Conservation (phyloP, 2,113 vertebrate genomes). For the Takifugu flavidus region DNA sequence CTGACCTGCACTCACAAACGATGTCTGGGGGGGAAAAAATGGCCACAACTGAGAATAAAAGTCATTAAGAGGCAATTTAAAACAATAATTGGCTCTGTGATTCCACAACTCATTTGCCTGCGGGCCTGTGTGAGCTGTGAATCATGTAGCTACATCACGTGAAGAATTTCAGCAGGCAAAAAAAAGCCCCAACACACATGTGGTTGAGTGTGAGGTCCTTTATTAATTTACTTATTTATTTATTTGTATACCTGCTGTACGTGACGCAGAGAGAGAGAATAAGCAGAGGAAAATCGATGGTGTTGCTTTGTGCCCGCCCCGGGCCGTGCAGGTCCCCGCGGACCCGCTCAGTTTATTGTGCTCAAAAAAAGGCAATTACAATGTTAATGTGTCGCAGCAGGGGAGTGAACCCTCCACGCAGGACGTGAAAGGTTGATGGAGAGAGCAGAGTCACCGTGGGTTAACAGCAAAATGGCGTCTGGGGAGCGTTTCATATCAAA, state of each 20-base stretch:
- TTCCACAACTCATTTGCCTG: not conserved
- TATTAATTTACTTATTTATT: slow-evolving; percentile 25
- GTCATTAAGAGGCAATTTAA: slow-evolving; percentile 13
- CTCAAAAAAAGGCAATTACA: slow-evolving; percentile 87
- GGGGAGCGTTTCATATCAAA: slow-evolving; percentile 66
- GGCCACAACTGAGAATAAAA: not conserved
- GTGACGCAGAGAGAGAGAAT: slow-evolving; percentile 44
- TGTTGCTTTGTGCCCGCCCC: slow-evolving; percentile 63
- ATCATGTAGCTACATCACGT: slow-evolving; percentile 20
- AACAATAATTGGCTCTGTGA: slow-evolving; percentile 33
- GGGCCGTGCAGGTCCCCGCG: slow-evolving; percentile 57
- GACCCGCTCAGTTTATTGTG: slow-evolving; percentile 62
- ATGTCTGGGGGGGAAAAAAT: slow-evolving; percentile 1
- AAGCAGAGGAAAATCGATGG: slow-evolving; percentile 69
- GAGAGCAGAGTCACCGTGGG: slow-evolving; percentile 74
- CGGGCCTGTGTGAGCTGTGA: slow-evolving; percentile 27
- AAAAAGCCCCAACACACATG: slow-evolving; percentile 31
- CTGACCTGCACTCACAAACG: not conserved
- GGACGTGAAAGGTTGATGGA: slow-evolving; percentile 47
- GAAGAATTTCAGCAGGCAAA: slow-evolving; percentile 13
- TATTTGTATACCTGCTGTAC: slow-evolving; percentile 48
- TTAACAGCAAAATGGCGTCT: slow-evolving; percentile 74
- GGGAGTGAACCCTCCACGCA: slow-evolving; percentile 35
- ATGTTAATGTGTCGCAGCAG: slow-evolving; percentile 90
- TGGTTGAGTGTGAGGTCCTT: slow-evolving; percentile 35